phyloP scores from a whole-genome alignment of 2,888 invertebrate species.

The Villa cingulata region DNA sequence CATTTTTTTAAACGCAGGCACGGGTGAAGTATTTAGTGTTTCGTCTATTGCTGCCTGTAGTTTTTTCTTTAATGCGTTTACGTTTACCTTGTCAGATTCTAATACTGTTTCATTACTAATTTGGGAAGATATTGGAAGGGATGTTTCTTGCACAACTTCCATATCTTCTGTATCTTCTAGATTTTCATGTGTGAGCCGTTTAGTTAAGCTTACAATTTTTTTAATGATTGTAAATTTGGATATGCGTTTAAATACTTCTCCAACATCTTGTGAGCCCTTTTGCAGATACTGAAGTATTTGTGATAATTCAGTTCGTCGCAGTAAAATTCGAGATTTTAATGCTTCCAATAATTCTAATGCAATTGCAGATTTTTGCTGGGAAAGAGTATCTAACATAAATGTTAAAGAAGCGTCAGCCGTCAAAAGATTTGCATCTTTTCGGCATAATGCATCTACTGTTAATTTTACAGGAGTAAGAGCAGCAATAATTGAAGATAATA shows the following conservation, averaged over 20 bases:
- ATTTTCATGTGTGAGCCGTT: background rate
- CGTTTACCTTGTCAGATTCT: background rate
- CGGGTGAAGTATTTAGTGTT: background rate
- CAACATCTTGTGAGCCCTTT: background rate
- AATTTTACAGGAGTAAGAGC: background rate
- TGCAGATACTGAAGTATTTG: conserved; percentile 5
- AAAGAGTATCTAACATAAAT: background rate
- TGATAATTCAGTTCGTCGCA: conserved; percentile 2
- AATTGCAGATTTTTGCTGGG: background rate
- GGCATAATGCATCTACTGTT: background rate
- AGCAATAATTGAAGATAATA: background rate
- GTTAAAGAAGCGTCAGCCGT: background rate
- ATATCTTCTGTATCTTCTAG: background rate
- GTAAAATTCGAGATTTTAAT: background rate
- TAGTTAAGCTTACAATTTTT: too few relatives aligned
- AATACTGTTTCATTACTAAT: background rate
- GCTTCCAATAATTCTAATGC: background rate
- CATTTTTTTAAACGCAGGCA: too few relatives aligned
- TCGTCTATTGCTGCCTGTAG: background rate
- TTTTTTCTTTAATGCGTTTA: background rate
- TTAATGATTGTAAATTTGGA: too few relatives aligned
- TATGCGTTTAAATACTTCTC: too few relatives aligned
- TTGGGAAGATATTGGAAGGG: too few relatives aligned
- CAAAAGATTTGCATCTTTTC: background rate
- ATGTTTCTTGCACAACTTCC: too few relatives aligned